phyloP scores from a whole-genome alignment of 2,888 invertebrate genomes.

The Imbricaverruca yamaguchii region DNA sequence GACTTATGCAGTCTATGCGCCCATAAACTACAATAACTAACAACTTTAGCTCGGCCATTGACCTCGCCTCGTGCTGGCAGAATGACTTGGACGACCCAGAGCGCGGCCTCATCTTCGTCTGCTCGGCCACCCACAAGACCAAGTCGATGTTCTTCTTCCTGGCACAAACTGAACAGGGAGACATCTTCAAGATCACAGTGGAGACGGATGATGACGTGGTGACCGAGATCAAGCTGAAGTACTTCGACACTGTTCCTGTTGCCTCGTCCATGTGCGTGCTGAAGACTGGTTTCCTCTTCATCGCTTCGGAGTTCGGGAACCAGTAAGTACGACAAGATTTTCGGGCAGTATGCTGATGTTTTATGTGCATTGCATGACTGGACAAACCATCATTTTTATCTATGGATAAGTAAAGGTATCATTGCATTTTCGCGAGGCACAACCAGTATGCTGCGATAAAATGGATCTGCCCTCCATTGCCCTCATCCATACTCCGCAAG shows the following conservation, averaged over 20 bases:
- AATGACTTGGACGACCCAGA: slow-evolving; percentile 99
- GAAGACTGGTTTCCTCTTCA: slow-evolving; percentile 96
- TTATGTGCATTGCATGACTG: no score
- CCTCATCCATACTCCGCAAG: no score
- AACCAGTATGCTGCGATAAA: no score
- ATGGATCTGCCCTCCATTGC: no score
- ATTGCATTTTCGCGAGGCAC: no score
- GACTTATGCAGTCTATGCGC: no score
- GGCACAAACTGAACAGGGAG: slow-evolving; percentile 97
- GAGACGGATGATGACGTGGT: slow-evolving; percentile 98
- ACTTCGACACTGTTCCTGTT: slow-evolving; percentile 98
- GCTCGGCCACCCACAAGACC: slow-evolving; percentile 97
- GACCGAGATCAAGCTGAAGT: slow-evolving; percentile 96
- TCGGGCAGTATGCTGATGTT: no score
- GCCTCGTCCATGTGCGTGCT: slow-evolving; percentile 95
- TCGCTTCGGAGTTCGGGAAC: slow-evolving; percentile 98
- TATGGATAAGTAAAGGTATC: no score
- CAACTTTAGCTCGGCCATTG: no score
- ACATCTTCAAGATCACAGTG: slow-evolving; percentile 92
- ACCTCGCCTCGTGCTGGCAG: slow-evolving; percentile 37
- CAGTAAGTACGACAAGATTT: slow-evolving; percentile 65
- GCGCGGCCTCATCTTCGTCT: slow-evolving; percentile 97
- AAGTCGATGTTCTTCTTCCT: slow-evolving; percentile 99
- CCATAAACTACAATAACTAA: no score
- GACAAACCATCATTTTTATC: no score